Evolutionary conservation across 2,888 invertebrate genomes (phyloP), one percentile per base, ranked within the genome.

Genomic region (Eupithecia subumbrata): DNA sequence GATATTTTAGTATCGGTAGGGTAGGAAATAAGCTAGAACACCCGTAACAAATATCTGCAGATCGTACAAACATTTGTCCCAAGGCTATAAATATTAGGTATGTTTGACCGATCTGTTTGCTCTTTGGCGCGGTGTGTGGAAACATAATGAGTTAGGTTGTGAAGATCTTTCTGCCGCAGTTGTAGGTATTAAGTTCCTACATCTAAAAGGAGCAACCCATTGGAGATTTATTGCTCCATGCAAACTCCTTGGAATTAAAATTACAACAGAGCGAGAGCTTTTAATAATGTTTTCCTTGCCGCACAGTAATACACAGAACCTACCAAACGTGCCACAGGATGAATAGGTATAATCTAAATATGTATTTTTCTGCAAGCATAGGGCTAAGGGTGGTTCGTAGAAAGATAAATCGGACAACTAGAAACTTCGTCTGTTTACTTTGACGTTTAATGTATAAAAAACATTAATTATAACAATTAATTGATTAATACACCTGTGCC

Each of bases 161-260:
- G 9, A 7, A 70, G 43, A 43, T 43, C 14, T 12, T 43, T 43
- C 66, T 45, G 66, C 1, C 14, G 12, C 11, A 43, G 66, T 45
- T 71, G 9, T 40, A 40, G 40, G 74, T 34, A 34, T 60, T 22
- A 60, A 25, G 74, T 11, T 37, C 64, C 63, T 72, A 43, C 69
- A 43, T 72, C 76, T 79, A 80, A 80, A 79, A 48, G 45, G 78
- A 78, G 75, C 78, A 72, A 77, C 76, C 80, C 75, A 74, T 78
- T 78, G 69, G 67, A 72, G 80, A 83, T 83, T 83, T 81, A 81
- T 34, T 78, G 80, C 76, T 56, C 76, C 82, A 78, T 84, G 78
- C 79, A 77, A 83, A 83, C 82, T 82, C 81, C 69, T 63, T 72
- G 80, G 80, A 80, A 73, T 81, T 75, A 81, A 77, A 79, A 80